phyloP scores from a whole-genome alignment of 2,797 vertebrate genomes.

The Pseudochromis fuscus region DNA sequence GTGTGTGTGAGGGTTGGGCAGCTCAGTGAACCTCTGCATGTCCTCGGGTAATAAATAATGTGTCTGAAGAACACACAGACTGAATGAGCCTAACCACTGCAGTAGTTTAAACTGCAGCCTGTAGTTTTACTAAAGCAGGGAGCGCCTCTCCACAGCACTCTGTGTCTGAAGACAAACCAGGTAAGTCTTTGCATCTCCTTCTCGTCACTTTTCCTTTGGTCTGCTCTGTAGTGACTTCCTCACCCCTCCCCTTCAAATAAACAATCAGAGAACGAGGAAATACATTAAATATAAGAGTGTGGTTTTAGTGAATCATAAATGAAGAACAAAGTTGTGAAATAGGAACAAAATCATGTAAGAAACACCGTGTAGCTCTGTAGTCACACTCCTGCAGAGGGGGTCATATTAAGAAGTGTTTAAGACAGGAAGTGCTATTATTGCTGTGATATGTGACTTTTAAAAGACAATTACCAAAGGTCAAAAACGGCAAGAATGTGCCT shows the following conservation, averaged over 20 bases:
- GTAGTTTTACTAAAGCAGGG: conserved; percentile 89
- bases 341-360: not conserved
- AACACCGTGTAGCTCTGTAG: too few species aligned
- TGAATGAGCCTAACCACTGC: conserved; percentile 89
- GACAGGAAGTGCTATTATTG: too few species aligned
- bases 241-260: not conserved
- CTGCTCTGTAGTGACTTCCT: not conserved
- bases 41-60: conserved; percentile 84
- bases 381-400: not conserved
- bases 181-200: conserved; percentile 55
- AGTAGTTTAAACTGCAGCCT: conserved; percentile 90
- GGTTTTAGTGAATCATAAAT: too few species aligned
- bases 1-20: conserved; percentile 11
- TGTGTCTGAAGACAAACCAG: conserved; percentile 80
- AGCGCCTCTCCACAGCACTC: conserved; percentile 98
- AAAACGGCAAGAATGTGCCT: not conserved
- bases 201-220: not conserved
- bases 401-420: not conserved
- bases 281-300: not conserved
- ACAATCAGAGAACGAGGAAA: not conserved
- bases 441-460: not conserved
- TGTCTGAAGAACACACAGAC: conserved; percentile 82
- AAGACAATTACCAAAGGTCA: not conserved
- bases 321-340: not conserved
- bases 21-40: conserved; percentile 96